Evolutionary conservation across 2,113 vertebrate species (phyloP), one percentile per base, ranked within the genome.

Genomic region (Sisor rabdophorus): DNA sequence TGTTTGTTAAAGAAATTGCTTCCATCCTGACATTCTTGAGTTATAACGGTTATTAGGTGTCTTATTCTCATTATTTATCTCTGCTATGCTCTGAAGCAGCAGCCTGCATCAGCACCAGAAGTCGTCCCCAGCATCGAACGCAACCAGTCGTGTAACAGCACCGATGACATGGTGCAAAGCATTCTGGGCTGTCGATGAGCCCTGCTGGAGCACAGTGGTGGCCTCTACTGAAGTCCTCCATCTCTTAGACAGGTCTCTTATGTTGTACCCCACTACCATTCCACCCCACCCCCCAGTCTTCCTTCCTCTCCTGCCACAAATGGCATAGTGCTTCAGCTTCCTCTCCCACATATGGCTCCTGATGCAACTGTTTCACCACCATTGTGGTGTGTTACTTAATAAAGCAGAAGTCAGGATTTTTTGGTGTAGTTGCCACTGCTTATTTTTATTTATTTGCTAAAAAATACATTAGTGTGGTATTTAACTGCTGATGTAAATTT

Each of bases 41-140:
- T 95, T 95, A 95, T 95, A 89, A 90, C 90, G 89, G 93, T 93
- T 92, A 95, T 96, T 95, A 96, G 92, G 88, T 86, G 91, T 88
- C 91, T 93, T 91, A 95, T 93, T 91, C 93, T 89, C 87, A 92
- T 93, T 93, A 94, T 95, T 94, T 90, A 93, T 95, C 92, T 90
- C 89, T 12, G 30, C 58, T 61, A 55, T 32, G 67, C 69, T 72
- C 68, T 47, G 44, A 71, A 63, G 53, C 64, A 54, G 68, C 48
- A 71, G 76, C 76, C 48, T 61, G 76, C 76, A 82, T 77, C 85
- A 76, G 87, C 82, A 84, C 87, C 87, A 65, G 73, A 61, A 75
- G 73, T 65, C 50, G 32, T 56, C 74, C 61, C 40, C 40, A 16
- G 61, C 50, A n/a, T 76, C 63, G 67, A 52, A 71, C 8, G 47